These are phyloP conservation scores for Leptopilina myrica DNA, from an alignment of 2,888 invertebrate genomes.

Conservation along the genomic window DNA sequence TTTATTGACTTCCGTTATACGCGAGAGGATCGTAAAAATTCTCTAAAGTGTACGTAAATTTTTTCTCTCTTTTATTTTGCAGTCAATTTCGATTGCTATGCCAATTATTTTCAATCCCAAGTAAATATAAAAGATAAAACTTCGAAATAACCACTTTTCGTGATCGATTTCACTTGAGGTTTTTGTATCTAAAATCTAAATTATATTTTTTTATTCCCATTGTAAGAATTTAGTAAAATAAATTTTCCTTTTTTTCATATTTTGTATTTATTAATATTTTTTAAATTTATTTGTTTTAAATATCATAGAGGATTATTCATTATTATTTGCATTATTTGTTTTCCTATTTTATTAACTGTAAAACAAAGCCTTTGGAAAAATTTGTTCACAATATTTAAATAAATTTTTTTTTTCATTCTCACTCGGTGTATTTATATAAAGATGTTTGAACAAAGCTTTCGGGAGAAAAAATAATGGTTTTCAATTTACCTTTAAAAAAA, in stretches of 20 bases:
- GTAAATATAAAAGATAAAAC: conserved; percentile 19
- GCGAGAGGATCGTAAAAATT: conserved; percentile 62
- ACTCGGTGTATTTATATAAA: neutral
- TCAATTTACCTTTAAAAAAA: neutral
- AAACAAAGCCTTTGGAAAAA: neutral
- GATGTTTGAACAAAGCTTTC: neutral
- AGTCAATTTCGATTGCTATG: conserved; percentile 40
- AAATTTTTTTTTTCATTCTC: conserved; percentile 1
- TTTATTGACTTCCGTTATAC: conserved; percentile 68
- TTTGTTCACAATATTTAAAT: neutral
- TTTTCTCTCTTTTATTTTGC: conserved; percentile 38
- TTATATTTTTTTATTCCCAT: neutral
- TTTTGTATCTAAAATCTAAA: neutral
- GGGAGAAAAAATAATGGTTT: neutral
- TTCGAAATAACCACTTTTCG: conserved; percentile 1
- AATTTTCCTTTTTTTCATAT: too few species aligned
- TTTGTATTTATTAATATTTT: too few species aligned
- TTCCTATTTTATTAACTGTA: neutral
- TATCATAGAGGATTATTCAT: too few species aligned
- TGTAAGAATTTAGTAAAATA: too few species aligned
- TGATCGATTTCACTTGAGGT: neutral
- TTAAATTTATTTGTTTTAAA: too few species aligned
- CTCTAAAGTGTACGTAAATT: conserved; percentile 53
- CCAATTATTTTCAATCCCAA: conserved; percentile 10
- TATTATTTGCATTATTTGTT: too few species aligned